These are phyloP conservation scores for Ophiothrix spiculata DNA, from an alignment of 35 echinoderm and acorn worm species.

Conservation along the genomic window DNA sequence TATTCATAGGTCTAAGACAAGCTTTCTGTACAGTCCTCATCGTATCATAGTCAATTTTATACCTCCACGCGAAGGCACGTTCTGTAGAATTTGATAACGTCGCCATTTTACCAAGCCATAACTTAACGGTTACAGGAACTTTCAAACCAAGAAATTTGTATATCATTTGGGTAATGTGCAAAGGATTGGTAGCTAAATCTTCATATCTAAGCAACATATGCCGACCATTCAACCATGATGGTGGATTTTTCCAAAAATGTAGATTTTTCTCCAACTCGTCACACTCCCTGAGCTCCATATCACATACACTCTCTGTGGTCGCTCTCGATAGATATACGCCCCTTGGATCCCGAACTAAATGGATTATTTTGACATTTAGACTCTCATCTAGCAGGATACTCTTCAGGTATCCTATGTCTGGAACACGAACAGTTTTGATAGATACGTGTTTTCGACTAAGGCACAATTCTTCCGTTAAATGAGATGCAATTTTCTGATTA, in stretches of 20 bases:
- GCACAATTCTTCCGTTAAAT: neutral
- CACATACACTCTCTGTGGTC: neutral
- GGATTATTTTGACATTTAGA: neutral
- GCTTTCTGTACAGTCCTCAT: neutral
- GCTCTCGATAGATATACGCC: neutral
- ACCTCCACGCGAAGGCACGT: neutral
- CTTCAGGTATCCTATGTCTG: neutral
- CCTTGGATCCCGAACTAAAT: neutral
- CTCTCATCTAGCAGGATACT: neutral
- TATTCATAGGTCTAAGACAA: neutral
- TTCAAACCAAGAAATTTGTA: neutral
- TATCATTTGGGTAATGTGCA: neutral
- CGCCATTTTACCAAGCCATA: neutral
- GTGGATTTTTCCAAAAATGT: neutral
- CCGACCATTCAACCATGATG: neutral
- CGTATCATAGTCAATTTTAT: neutral
- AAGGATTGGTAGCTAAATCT: neutral
- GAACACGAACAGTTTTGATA: neutral
- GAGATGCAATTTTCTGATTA: too few relatives aligned
- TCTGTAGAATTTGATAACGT: neutral
- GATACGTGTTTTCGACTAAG: neutral
- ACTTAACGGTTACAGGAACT: neutral
- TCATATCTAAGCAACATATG: slow-evolving; percentile 6
- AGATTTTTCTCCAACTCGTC: neutral
- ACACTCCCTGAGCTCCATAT: neutral